phyloP scores from a whole-genome alignment of 2,113 vertebrate species.

The Thalassarche chlororhynchos region DNA sequence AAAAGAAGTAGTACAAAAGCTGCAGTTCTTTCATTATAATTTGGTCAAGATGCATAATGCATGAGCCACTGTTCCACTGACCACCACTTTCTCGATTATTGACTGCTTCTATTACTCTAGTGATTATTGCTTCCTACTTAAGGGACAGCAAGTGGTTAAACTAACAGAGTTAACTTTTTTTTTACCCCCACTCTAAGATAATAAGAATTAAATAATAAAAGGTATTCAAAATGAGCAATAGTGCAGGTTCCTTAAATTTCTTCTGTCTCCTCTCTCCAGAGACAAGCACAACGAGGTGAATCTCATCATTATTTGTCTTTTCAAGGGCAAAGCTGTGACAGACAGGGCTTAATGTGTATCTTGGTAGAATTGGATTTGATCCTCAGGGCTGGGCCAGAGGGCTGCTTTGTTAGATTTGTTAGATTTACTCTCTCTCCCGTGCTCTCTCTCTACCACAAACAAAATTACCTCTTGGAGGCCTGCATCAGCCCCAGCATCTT shows the following conservation, averaged over 20 bases:
- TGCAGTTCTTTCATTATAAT: neutral
- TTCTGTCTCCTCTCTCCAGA: constrained; percentile 68
- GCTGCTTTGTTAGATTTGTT: constrained; percentile 82
- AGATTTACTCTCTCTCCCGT: constrained; percentile 79
- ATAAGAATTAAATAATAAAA: constrained; percentile 8
- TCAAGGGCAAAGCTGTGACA: constrained; percentile 88
- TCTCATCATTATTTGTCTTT: constrained; percentile 85
- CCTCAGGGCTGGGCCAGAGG: constrained; percentile 84
- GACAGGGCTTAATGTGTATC: constrained; percentile 90
- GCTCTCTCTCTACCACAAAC: constrained; percentile 75
- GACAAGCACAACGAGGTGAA: constrained; percentile 56
- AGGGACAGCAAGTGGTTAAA: neutral
- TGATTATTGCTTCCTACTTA: neutral
- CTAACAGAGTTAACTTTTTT: neutral
- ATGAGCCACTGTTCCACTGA: neutral
- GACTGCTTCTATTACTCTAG: neutral
- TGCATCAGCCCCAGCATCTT: constrained; percentile 67
- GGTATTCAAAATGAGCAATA: constrained; percentile 8
- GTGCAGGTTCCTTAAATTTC: constrained; percentile 28
- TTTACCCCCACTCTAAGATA: neutral
- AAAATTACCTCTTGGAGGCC: constrained; percentile 82
- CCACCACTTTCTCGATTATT: neutral
- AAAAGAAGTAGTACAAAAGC: neutral
- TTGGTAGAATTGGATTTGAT: constrained; percentile 92
- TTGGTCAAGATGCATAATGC: neutral